These are phyloP conservation scores for Diarsia mendica DNA, from an alignment of 2,888 invertebrate genomes.

Conservation along the genomic window DNA sequence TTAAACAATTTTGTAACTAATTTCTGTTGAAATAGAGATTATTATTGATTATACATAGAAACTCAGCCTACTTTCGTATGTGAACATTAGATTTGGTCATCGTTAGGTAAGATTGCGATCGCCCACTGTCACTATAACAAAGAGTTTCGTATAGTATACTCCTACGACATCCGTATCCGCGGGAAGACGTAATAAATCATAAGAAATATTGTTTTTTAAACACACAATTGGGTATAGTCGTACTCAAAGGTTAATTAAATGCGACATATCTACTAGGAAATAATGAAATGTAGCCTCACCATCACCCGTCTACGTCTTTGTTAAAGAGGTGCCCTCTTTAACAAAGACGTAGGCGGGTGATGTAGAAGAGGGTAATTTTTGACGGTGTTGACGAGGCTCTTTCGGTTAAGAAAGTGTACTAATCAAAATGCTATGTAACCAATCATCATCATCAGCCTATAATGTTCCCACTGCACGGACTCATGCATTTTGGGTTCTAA, in stretches of 20 bases:
- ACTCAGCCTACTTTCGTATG: neutral
- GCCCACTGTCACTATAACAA: conserved; percentile 35
- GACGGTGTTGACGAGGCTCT: neutral
- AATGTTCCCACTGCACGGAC: too few relatives aligned
- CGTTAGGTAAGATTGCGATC: conserved; percentile 10
- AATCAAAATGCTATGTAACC: neutral
- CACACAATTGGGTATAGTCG: neutral
- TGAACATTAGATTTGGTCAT: neutral
- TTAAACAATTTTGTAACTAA: too few relatives aligned
- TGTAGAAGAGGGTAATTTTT: neutral
- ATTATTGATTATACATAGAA: neutral
- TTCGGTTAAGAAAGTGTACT: neutral
- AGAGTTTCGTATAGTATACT: conserved; percentile 36
- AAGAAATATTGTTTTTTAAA: conserved; percentile 19
- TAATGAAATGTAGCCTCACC: neutral
- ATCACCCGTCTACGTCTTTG: too few relatives aligned
- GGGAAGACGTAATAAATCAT: conserved; percentile 24
- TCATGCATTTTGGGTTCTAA: too few relatives aligned
- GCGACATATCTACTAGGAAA: neutral
- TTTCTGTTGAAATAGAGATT: too few relatives aligned
- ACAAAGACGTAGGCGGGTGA: neutral
- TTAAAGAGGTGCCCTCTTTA: neutral
- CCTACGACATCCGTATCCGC: conserved; percentile 33
- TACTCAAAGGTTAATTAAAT: neutral
- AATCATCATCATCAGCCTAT: too few relatives aligned